Evolutionary conservation across 2,797 vertebrate species (phyloP).

Genomic region (Oreochromis mossambicus): DNA sequence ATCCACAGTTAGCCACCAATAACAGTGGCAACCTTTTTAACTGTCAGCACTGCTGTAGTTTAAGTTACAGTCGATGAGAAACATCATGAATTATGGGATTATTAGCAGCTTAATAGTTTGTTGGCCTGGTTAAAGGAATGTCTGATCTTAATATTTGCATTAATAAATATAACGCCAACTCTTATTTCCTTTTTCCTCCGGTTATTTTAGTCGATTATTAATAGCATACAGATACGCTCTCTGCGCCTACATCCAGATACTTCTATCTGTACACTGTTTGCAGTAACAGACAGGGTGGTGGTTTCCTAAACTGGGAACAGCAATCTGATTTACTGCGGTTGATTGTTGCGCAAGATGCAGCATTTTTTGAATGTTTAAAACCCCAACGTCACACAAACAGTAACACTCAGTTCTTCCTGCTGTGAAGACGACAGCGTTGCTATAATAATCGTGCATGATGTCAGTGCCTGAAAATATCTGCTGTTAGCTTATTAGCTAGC

Average conservation of each 20-base stretch:
- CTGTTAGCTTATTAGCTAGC: background rate
- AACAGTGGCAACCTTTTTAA: background rate
- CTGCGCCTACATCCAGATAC: background rate
- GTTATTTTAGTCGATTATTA: background rate
- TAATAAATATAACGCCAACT: background rate
- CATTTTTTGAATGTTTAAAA: background rate
- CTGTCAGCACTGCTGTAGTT: background rate
- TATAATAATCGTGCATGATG: rapidly evolving
- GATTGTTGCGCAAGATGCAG: background rate
- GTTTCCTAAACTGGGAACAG: background rate
- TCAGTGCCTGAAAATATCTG: background rate
- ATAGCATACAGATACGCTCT: background rate
- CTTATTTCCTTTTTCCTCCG: background rate
- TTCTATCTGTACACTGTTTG: background rate
- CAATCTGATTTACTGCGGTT: background rate
- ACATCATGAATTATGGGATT: background rate
- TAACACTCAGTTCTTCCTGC: rapidly evolving
- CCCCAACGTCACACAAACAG: background rate
- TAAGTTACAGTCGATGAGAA: no score
- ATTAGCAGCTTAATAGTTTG: rapidly evolving
- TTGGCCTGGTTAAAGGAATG: background rate
- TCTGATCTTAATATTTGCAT: background rate
- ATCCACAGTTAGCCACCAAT: background rate
- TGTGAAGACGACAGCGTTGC: background rate
- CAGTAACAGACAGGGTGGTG: background rate